Percentiles rank a stretch among this genome's conserved stretches.
Conservation (phyloP, 2,888 invertebrate species). For the Nephrotoma appendiculata region DNA sequence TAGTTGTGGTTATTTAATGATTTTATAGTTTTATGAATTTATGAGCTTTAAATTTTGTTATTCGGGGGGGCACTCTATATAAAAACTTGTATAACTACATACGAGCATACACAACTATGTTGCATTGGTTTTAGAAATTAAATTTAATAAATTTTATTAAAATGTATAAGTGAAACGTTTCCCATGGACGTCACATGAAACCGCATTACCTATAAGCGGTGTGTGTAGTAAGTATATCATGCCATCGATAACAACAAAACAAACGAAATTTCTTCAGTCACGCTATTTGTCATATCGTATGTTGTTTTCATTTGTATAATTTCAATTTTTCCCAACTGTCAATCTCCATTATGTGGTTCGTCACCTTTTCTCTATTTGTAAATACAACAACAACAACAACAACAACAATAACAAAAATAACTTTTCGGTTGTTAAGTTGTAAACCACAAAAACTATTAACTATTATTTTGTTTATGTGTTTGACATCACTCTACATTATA, state of each 20-base stretch:
- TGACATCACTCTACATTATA: not conserved
- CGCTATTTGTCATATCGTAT: not conserved
- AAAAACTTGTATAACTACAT: not conserved
- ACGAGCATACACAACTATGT: not conserved
- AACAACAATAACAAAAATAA: not conserved
- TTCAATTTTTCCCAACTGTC: not conserved
- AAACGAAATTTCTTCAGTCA: not conserved
- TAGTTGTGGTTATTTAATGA: not conserved
- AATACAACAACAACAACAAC: not conserved
- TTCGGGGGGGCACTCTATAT: not conserved
- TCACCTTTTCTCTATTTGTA: constrained; percentile 11
- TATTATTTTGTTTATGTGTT: not conserved
- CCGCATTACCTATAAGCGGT: not conserved
- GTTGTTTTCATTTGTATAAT: not conserved
- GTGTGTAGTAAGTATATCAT: not conserved
- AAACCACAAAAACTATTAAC: not conserved
- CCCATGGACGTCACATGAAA: not conserved
- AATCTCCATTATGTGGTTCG: constrained; percentile 16
- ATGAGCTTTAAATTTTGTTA: not conserved
- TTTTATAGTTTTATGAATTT: not conserved
- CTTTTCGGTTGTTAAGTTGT: not conserved
- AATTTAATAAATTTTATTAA: not conserved
- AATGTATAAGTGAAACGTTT: not conserved
- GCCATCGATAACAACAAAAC: not conserved
- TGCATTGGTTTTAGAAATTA: not conserved